These are phyloP conservation scores for Drosophila pruinosa DNA, from an alignment of 1,140 invertebrate genomes.

Conservation along the genomic window DNA sequence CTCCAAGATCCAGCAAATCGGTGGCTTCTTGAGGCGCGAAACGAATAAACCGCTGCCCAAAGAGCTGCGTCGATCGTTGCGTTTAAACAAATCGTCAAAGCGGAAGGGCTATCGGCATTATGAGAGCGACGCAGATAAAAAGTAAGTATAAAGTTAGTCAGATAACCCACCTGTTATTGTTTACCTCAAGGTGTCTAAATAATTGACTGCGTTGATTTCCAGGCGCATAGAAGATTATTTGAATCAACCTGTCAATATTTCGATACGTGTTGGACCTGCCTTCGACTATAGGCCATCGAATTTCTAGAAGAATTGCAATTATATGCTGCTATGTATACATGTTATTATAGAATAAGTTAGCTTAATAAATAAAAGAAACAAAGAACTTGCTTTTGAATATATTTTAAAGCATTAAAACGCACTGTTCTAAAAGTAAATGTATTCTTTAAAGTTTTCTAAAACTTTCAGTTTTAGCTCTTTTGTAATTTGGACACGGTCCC, in stretches of 20 bases:
- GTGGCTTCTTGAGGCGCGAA: slow-evolving; percentile 49
- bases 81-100: slow-evolving; percentile 79
- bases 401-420: not conserved
- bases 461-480: not conserved
- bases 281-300: slow-evolving; percentile 55
- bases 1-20: slow-evolving; percentile 47
- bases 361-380: not conserved
- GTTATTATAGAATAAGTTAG: not conserved
- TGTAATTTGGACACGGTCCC: not conserved
- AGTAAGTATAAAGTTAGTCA: slow-evolving; percentile 65
- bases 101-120: slow-evolving; percentile 83
- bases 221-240: slow-evolving; percentile 55
- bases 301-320: slow-evolving; percentile 18
- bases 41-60: slow-evolving; percentile 71
- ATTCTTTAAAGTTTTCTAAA: slow-evolving; percentile 31
- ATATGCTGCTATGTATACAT: too few relatives aligned
- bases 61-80: slow-evolving; percentile 69
- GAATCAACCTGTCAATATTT: slow-evolving; percentile 55
- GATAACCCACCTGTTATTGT: slow-evolving; percentile 55
- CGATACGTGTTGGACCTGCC: slow-evolving; percentile 63
- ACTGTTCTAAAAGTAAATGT: not conserved
- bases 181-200: slow-evolving; percentile 2
- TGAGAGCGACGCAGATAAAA: slow-evolving; percentile 84
- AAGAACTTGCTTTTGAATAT: too few relatives aligned
- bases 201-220: slow-evolving; percentile 1